A percentile compares a stretch with the other conserved stretches of the same genome.
Conservation (phyloP, 2,888 invertebrate species). For the Dendrolimus pini region DNA sequence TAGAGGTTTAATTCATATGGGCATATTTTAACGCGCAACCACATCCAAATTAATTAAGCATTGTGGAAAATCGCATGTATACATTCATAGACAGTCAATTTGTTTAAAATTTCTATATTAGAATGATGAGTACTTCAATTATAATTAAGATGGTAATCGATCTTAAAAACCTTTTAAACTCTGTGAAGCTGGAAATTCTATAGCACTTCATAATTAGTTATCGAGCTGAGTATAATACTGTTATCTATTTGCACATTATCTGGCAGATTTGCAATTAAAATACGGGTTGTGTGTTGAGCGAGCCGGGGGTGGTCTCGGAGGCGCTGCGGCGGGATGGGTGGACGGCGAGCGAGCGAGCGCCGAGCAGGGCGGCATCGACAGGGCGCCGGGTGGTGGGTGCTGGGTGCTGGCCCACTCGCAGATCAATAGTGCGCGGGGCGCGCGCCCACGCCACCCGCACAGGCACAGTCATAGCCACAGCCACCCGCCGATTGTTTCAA, state of each 20-base stretch:
- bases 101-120: no score
- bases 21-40: no score
- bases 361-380: conserved; percentile 22
- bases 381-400: conserved; percentile 26
- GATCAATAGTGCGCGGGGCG: conserved; percentile 73
- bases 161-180: conserved; percentile 21
- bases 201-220: conserved; percentile 66
- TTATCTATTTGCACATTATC: conserved; percentile 77
- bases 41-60: no score
- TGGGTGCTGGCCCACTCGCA: conserved; percentile 47
- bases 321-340: conserved; percentile 30
- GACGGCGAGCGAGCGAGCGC: conserved; percentile 27
- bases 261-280: conserved; percentile 77
- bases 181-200: conserved; percentile 39
- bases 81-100: no score
- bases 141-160: conserved; percentile 9
- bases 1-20: no score
- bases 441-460: conserved; percentile 61
- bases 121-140: no score
- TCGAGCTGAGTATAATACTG: conserved; percentile 67
- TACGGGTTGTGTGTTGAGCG: conserved; percentile 52
- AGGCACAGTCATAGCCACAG: conserved; percentile 30
- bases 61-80: no score
- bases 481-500: conserved; percentile 68
- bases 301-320: conserved; percentile 32